Evolutionary conservation across 1,140 invertebrate species (phyloP).

Genomic region (Acromyrmex heyeri): DNA sequence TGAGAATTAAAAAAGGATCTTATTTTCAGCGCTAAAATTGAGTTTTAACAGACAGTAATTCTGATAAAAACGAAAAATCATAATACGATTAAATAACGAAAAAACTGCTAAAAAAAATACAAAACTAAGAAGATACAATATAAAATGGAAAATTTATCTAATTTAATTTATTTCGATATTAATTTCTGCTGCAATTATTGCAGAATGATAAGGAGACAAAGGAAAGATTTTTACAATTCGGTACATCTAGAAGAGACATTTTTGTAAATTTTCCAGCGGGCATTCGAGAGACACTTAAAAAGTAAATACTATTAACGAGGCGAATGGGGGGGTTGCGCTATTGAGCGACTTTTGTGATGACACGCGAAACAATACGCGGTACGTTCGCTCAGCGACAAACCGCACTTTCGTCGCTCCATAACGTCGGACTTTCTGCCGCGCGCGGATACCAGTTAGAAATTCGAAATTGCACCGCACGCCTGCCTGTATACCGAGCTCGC

Average conservation of each 20-base stretch:
- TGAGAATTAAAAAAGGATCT: not conserved
- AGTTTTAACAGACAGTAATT: not conserved
- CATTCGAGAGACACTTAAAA: not conserved
- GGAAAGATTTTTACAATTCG: not conserved
- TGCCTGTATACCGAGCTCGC: slow-evolving; percentile 35
- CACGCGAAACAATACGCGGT: slow-evolving; percentile 27
- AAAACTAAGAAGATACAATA: not conserved
- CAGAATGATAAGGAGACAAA: too few relatives aligned
- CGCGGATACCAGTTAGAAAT: slow-evolving; percentile 54
- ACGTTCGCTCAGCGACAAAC: slow-evolving; percentile 51
- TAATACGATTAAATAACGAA: not conserved
- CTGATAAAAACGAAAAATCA: slow-evolving; percentile 14
- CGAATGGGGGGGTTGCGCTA: not conserved
- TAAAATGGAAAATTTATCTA: not conserved
- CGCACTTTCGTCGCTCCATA: slow-evolving; percentile 59
- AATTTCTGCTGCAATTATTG: not conserved
- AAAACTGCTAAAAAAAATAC: not conserved
- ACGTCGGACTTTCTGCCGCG: slow-evolving; percentile 28
- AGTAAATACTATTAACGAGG: slow-evolving; percentile 33
- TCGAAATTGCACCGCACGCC: slow-evolving; percentile 43
- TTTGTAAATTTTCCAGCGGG: not conserved
- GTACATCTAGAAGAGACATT: not conserved
- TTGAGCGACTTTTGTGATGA: slow-evolving; percentile 40
- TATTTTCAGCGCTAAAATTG: not conserved
- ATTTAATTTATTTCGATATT: not conserved